Conservation (phyloP, 2,113 vertebrate species). For the Channa argus region DNA sequence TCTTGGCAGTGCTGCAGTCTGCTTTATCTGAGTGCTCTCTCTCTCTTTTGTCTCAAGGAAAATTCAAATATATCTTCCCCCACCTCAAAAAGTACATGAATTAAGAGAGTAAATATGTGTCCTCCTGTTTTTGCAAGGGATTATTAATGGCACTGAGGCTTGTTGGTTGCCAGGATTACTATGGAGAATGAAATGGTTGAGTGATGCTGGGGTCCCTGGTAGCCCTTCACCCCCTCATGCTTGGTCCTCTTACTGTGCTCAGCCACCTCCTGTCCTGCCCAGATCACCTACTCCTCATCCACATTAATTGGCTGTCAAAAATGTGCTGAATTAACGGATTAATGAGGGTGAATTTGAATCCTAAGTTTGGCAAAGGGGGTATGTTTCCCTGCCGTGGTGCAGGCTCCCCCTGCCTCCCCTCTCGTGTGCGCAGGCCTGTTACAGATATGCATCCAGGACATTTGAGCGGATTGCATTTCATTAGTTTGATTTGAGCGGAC, state of each 20-base stretch:
- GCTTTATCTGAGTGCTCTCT: not conserved
- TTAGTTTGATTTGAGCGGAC: slow-evolving; percentile 98
- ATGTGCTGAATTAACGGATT: slow-evolving; percentile 92
- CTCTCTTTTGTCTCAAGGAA: not conserved
- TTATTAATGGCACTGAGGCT: slow-evolving; percentile 10
- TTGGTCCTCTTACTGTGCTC: slow-evolving; percentile 59
- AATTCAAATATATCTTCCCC: slow-evolving; percentile 27
- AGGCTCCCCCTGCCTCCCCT: slow-evolving; percentile 66
- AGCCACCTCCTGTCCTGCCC: slow-evolving; percentile 74
- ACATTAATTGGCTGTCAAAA: slow-evolving; percentile 96
- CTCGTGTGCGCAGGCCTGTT: slow-evolving; percentile 88
- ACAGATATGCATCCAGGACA: slow-evolving; percentile 93
- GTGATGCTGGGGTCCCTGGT: slow-evolving; percentile 53
- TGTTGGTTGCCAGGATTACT: slow-evolving; percentile 53
- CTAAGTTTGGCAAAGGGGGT: slow-evolving; percentile 77
- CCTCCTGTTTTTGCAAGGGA: slow-evolving; percentile 5
- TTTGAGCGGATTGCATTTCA: slow-evolving; percentile 97
- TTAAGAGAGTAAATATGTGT: slow-evolving; percentile 42
- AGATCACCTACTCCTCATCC: slow-evolving; percentile 83
- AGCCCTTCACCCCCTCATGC: slow-evolving; percentile 58
- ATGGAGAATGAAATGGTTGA: slow-evolving; percentile 50
- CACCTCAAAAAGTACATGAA: not conserved
- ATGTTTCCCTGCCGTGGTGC: slow-evolving; percentile 82
- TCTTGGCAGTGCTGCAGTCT: slow-evolving; percentile 21
- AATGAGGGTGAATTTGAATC: slow-evolving; percentile 87